Conservation (phyloP, 1,140 invertebrate species). For the Lineus longissimus region DNA sequence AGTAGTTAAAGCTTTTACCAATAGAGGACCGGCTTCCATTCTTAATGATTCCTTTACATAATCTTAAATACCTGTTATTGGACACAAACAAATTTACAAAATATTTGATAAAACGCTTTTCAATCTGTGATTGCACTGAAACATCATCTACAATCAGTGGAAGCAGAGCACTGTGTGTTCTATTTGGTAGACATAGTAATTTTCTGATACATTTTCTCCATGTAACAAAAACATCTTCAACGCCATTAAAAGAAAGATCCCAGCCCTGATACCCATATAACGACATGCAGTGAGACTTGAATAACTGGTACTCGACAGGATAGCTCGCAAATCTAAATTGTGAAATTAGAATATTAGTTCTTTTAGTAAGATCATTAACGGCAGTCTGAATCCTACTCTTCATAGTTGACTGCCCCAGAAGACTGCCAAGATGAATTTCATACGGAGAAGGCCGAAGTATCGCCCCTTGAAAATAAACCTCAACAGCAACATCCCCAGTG, state of each 20-base stretch:
- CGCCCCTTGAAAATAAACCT: not conserved
- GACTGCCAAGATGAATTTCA: not conserved
- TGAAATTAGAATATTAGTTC: not conserved
- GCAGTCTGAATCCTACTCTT: not conserved
- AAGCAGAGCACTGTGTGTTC: not conserved
- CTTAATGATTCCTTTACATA: too few species aligned
- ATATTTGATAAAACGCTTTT: too few species aligned
- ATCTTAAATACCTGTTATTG: too few species aligned
- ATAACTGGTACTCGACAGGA: not conserved
- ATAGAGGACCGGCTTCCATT: too few species aligned
- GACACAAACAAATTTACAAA: too few species aligned
- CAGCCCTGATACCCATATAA: not conserved
- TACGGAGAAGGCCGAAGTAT: not conserved
- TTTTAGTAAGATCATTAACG: not conserved
- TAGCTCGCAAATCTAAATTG: not conserved
- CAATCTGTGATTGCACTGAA: too few species aligned
- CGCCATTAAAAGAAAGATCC: not conserved
- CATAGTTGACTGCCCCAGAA: not conserved
- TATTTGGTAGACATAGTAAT: not conserved
- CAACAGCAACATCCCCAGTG: not conserved
- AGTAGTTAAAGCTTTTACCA: too few species aligned
- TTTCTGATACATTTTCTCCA: slow-evolving; percentile 5
- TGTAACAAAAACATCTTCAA: not conserved
- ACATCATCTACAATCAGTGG: too few species aligned
- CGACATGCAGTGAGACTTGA: not conserved